These are phyloP conservation scores for Acrossocheilus wenchowensis DNA, from an alignment of 2,797 vertebrate genomes.

Conservation along the genomic window DNA sequence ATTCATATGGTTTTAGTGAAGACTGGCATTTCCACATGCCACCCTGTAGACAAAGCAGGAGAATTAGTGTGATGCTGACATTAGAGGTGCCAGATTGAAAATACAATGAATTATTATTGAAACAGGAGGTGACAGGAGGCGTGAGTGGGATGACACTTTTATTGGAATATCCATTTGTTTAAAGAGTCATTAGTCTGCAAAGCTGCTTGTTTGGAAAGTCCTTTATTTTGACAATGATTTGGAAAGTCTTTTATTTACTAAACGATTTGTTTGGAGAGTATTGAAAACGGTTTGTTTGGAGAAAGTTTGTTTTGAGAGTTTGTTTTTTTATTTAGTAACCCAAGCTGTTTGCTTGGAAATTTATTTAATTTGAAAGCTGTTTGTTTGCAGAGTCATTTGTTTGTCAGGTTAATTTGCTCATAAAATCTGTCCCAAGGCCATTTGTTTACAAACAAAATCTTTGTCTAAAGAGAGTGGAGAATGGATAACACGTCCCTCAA, in stretches of 20 bases:
- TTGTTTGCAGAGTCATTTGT: slow-evolving; percentile 14
- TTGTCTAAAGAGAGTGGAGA: background rate
- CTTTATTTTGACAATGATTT: slow-evolving; percentile 2
- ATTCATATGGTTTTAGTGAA: background rate
- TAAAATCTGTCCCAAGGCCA: background rate
- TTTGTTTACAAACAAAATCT: slow-evolving; percentile 24
- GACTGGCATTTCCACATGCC: background rate
- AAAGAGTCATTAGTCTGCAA: background rate
- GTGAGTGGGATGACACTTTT: background rate
- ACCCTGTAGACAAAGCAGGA: slow-evolving; percentile 13
- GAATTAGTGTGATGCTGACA: background rate
- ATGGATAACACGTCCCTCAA: background rate
- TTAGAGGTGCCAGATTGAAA: slow-evolving; percentile 13
- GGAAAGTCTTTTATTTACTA: background rate
- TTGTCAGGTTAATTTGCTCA: background rate
- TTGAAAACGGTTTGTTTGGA: background rate
- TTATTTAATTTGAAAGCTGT: background rate
- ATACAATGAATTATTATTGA: slow-evolving; percentile 18
- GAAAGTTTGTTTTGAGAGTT: background rate
- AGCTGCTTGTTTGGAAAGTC: slow-evolving; percentile 1
- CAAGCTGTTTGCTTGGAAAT: background rate
- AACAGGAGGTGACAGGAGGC: slow-evolving; percentile 17
- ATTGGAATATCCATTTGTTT: slow-evolving; percentile 20
- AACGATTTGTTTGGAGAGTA: background rate
- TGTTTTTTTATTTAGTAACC: background rate